Percentiles rank a stretch among this genome's conserved stretches.
These are phyloP conservation scores for Cecidostiba fungosa DNA, from an alignment of 2,888 invertebrate species.

Conservation along the genomic window DNA sequence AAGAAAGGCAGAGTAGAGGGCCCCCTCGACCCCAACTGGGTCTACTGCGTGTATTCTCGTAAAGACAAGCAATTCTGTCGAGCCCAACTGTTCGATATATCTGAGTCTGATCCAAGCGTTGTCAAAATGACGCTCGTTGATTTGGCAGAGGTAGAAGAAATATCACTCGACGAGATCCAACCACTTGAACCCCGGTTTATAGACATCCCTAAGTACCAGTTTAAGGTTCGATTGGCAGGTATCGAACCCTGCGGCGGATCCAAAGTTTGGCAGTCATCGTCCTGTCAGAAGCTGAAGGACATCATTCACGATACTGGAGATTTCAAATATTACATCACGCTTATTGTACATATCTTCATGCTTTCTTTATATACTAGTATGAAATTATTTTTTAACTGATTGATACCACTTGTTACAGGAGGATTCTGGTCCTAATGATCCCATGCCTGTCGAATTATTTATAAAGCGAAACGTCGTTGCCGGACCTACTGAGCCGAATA, in stretches of 20 bases:
- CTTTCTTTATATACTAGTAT: not conserved
- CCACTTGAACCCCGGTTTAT: constrained; percentile 82
- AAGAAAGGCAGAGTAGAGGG: not conserved
- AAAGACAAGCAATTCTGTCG: constrained; percentile 85
- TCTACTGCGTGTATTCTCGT: constrained; percentile 81
- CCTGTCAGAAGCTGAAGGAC: constrained; percentile 84
- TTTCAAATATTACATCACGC: constrained; percentile 81
- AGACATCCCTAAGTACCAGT: constrained; percentile 82
- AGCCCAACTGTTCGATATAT: constrained; percentile 81
- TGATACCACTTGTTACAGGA: constrained; percentile 62
- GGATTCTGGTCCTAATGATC: constrained; percentile 67
- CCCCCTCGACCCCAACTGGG: constrained; percentile 74
- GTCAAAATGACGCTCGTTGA: constrained; percentile 86
- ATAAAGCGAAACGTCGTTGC: constrained; percentile 83
- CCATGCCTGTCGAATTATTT: constrained; percentile 84
- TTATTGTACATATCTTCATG: constrained; percentile 78
- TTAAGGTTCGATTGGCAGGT: constrained; percentile 86
- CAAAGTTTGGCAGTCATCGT: constrained; percentile 83
- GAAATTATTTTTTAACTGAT: constrained; percentile 5
- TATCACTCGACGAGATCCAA: constrained; percentile 81
- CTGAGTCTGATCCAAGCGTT: constrained; percentile 73
- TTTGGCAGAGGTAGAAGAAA: constrained; percentile 82
- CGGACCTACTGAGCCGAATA: constrained; percentile 86
- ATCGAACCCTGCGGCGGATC: constrained; percentile 86
- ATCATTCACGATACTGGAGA: constrained; percentile 81